Evolutionary conservation across 2,113 vertebrate species (phyloP), one percentile per base, ranked within the genome.

Genomic region (Lepus timidus): DNA sequence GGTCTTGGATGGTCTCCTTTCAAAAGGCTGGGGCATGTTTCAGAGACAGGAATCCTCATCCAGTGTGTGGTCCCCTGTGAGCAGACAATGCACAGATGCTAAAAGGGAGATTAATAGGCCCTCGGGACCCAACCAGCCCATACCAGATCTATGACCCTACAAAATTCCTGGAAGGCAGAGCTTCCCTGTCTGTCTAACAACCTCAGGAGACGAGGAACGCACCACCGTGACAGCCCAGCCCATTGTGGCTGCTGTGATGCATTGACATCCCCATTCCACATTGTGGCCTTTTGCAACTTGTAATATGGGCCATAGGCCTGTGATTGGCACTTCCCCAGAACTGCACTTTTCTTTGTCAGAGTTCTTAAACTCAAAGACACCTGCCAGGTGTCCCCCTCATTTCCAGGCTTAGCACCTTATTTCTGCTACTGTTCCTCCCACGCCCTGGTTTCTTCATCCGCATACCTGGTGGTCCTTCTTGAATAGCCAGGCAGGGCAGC

Each of bases 101-200:
- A 73, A 92, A 89, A 91, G 84, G 61, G 90, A 95, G 85, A 97
- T 92, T 36, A 64, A 94, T 86, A 67, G 70, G 62, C 70, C 73
- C 31, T 13, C 39, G 58, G 87, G 55, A 85, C 80, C 51, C 33
- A 55, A 39, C 58, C 20, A 51, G 73, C 49, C 61, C 55, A 44
- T 13, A 62, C 70, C 51, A 80, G 88, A 90, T 74, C 61, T 16
- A 67, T 10, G 52, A 31, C 67, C 33, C 13, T 44, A 31, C n/a
- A 87, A 2, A 73, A 84, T 92, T 92, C 81, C 81, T 86, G 39
- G 36, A 8, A 62, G 68, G 67, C 85, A 51, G 65, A 44, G 4
- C 92, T 83, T 62, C 4, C 27, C 16, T 20, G 1, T 62, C 55
- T 93, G 79, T 64, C 67, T 44, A 17, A 78, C 68, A 22, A 13